A percentile compares a stretch with the other conserved stretches of the same genome.
These are phyloP conservation scores for Heteropelma amictum DNA, from an alignment of 2,888 invertebrate species.

Conservation along the genomic window DNA sequence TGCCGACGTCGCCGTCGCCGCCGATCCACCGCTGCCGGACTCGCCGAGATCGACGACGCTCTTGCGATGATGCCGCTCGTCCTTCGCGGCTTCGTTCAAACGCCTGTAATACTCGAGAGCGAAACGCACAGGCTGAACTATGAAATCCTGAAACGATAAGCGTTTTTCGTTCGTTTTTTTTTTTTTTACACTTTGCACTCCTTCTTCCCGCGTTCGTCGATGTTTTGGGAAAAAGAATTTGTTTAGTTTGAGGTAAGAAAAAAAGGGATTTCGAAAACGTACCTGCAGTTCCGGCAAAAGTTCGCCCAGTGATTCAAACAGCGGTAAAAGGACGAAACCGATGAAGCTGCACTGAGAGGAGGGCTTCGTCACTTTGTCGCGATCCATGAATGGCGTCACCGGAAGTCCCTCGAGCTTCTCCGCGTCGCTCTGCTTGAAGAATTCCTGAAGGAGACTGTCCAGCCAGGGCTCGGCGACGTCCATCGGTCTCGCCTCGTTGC, in stretches of 20 bases:
- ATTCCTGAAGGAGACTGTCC: constrained; percentile 86
- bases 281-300: constrained; percentile 87
- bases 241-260: background rate
- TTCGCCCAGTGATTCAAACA: constrained; percentile 88
- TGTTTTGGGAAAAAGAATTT: background rate
- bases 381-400: constrained; percentile 92
- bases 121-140: constrained; percentile 82
- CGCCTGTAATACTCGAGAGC: constrained; percentile 83
- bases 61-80: constrained; percentile 81
- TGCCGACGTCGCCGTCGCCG: constrained; percentile 55
- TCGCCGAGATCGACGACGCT: constrained; percentile 78
- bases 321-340: constrained; percentile 87
- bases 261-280: background rate
- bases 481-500: constrained; percentile 90
- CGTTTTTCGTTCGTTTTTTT: background rate
- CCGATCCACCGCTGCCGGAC: constrained; percentile 60
- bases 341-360: constrained; percentile 92
- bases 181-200: background rate
- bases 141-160: constrained; percentile 80
- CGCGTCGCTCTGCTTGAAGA: constrained; percentile 88
- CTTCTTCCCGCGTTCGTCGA: no score
- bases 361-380: constrained; percentile 90
- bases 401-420: constrained; percentile 90
- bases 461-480: constrained; percentile 91
- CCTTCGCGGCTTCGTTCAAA: constrained; percentile 82